These are phyloP conservation scores for Pemphredon lugubris DNA, from an alignment of 2,888 invertebrate genomes.

Conservation along the genomic window DNA sequence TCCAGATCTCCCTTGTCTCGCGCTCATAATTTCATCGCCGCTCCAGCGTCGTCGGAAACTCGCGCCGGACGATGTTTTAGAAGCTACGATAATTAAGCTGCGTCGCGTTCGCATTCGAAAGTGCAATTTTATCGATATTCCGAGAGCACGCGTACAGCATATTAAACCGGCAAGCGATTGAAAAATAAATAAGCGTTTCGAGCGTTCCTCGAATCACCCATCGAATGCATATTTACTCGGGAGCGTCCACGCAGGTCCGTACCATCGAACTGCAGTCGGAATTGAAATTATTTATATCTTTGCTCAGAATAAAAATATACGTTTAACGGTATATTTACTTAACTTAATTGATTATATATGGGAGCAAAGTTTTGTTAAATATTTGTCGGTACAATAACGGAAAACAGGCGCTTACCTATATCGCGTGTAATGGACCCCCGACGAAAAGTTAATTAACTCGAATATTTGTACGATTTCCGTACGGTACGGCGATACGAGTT, in stretches of 20 bases:
- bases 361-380: constrained; percentile 5
- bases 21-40: no score
- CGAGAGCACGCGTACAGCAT: constrained; percentile 1
- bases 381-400: no score
- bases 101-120: neutral
- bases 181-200: constrained; percentile 50
- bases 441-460: constrained; percentile 26
- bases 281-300: constrained; percentile 22
- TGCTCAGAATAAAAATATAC: neutral
- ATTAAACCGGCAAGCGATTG: constrained; percentile 16
- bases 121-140: constrained; percentile 17
- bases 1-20: no score
- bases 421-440: neutral
- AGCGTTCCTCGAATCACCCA: constrained; percentile 47
- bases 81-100: neutral
- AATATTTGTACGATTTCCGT: constrained; percentile 15
- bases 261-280: neutral
- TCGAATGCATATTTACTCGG: constrained; percentile 43
- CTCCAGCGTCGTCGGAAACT: no score
- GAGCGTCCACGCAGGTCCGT: constrained; percentile 4
- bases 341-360: constrained; percentile 32
- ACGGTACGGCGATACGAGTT: neutral
- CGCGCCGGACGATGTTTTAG: neutral
- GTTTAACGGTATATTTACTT: constrained; percentile 8
- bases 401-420: no score